Evolutionary conservation across 2,797 vertebrate genomes (phyloP).

Genomic region (Anabas testudineus): DNA sequence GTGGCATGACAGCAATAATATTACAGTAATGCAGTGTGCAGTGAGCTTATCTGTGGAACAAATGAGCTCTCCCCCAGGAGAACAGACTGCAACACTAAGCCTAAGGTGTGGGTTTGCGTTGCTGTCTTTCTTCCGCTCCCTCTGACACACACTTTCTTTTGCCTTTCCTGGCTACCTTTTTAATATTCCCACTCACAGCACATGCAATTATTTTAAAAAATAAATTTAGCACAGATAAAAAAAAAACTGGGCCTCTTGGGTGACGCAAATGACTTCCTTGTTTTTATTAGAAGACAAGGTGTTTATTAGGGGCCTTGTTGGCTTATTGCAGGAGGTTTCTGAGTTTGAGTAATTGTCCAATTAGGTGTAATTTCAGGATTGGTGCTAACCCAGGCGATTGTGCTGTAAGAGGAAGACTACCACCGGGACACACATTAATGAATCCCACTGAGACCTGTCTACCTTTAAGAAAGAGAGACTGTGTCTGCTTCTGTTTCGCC

Average conservation of each 20-base stretch:
- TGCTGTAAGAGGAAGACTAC: constrained; percentile 91
- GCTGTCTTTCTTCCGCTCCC: constrained; percentile 81
- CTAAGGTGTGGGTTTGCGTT: constrained; percentile 88
- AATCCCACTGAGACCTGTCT: constrained; percentile 96
- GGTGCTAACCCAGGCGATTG: constrained; percentile 93
- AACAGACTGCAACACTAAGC: constrained; percentile 88
- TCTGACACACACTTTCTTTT: constrained; percentile 50
- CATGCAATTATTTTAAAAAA: constrained; percentile 97
- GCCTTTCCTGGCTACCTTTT: constrained; percentile 85
- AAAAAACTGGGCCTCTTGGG: constrained; percentile 95
- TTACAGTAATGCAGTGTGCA: constrained; percentile 82
- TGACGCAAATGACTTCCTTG: constrained; percentile 97
- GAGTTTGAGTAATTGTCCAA: constrained; percentile 99
- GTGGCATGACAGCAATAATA: constrained; percentile 87
- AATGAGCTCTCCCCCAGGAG: constrained; percentile 90
- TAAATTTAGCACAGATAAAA: constrained; percentile 96
- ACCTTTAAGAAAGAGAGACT: constrained; percentile 87
- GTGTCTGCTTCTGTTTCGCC: constrained; percentile 92
- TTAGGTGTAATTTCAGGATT: constrained; percentile 99
- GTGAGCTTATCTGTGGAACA: constrained; percentile 87
- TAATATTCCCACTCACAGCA: constrained; percentile 94
- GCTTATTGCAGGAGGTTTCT: constrained; percentile 97
- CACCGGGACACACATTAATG: constrained; percentile 95
- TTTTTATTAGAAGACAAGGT: constrained; percentile 99
- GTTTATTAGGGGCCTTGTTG: constrained; percentile 99